These are phyloP conservation scores for Danio rerio DNA, from an alignment of 2,113 vertebrate species.

Conservation along the genomic window GRCz12tu NC_133179.1:167001-167500, in stretches of 20 bases:
- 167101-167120: slow-evolving; percentile 94
- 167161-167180: slow-evolving; percentile 94
- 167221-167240: no score
- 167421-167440: slow-evolving; percentile 96
- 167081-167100: slow-evolving; percentile 89
- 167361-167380: not conserved
- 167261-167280: no score
- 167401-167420: slow-evolving; percentile 94
- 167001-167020: slow-evolving; percentile 97
- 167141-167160: slow-evolving; percentile 97
- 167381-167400: slow-evolving; percentile 85
- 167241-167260: no score
- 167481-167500: slow-evolving; percentile 97
- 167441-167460: slow-evolving; percentile 98
- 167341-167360: no score
- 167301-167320: no score
- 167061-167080: slow-evolving; percentile 90
- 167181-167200: slow-evolving; percentile 90
- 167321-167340: no score
- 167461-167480: slow-evolving; percentile 98
- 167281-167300: no score
- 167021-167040: slow-evolving; percentile 95
- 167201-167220: no score
- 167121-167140: slow-evolving; percentile 93
- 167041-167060: slow-evolving; percentile 95